Evolutionary conservation across 1,140 invertebrate genomes (phyloP).

Genomic region (Eupristina koningsbergeri): DNA sequence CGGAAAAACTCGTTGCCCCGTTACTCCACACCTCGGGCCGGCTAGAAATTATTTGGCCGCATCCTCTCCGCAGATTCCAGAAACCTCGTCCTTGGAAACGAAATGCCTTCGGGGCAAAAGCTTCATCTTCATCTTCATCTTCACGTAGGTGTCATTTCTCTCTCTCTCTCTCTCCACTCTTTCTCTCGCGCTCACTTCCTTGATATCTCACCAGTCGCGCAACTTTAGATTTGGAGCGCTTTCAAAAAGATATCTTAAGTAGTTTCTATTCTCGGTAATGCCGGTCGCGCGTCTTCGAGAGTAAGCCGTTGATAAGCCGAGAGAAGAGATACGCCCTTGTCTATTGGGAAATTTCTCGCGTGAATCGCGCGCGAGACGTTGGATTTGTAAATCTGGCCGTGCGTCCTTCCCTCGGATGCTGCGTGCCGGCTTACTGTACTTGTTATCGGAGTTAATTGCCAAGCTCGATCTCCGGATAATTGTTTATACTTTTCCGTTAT

Average conservation of each 20-base stretch:
- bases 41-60: background rate
- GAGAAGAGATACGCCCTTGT: background rate
- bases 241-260: slow-evolving; percentile 33
- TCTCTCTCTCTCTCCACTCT: background rate
- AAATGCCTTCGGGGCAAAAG: slow-evolving; percentile 8
- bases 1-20: background rate
- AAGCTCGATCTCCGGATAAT: background rate
- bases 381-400: background rate
- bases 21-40: background rate
- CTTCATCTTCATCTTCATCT: no score
- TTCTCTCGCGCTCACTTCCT: background rate
- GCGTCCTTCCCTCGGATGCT: background rate
- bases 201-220: background rate
- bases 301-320: background rate
- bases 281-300: background rate
- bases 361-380: background rate
- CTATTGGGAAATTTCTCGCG: background rate
- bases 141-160: background rate
- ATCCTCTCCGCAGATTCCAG: background rate
- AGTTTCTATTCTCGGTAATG: slow-evolving; percentile 6
- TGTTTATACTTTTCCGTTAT: no score
- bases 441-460: background rate
- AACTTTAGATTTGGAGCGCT: slow-evolving; percentile 30
- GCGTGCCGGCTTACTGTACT: background rate
- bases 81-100: background rate